Evolutionary conservation across 2,113 vertebrate species (phyloP).

Genomic region (Cheirogaleus medius): DNA sequence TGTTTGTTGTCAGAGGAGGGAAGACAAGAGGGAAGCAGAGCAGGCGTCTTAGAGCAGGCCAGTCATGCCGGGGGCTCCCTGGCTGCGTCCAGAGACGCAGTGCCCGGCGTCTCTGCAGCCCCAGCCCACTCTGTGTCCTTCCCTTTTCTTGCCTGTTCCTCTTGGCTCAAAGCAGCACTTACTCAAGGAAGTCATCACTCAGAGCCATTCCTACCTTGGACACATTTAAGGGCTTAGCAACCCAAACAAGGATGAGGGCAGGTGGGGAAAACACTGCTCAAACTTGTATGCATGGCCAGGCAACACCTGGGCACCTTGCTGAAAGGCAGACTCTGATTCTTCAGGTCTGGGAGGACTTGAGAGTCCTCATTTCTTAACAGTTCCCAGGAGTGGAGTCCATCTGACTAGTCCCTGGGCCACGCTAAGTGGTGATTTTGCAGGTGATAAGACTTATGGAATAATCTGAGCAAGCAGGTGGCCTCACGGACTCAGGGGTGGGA

Average conservation of each 20-base stretch:
- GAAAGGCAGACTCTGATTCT: not conserved
- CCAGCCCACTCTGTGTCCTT: not conserved
- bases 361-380: not conserved
- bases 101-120: not conserved
- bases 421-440: not conserved
- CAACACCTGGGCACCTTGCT: not conserved
- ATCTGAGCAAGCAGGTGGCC: not conserved
- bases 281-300: not conserved
- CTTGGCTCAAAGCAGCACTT: not conserved
- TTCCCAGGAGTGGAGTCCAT: not conserved
- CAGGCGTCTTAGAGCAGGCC: fast-evolving
- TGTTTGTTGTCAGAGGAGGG: not conserved
- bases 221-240: not conserved
- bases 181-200: not conserved
- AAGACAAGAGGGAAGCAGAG: not conserved
- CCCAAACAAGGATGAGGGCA: not conserved
- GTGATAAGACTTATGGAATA: not conserved
- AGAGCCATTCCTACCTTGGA: not conserved
- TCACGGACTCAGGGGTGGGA: not conserved
- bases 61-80: not conserved
- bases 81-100: not conserved
- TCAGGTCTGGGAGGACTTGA: not conserved
- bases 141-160: not conserved
- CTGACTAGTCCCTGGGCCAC: not conserved
- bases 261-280: not conserved